Evolutionary conservation across 2,888 invertebrate genomes (phyloP).

Genomic region (Chrysolina americana): DNA sequence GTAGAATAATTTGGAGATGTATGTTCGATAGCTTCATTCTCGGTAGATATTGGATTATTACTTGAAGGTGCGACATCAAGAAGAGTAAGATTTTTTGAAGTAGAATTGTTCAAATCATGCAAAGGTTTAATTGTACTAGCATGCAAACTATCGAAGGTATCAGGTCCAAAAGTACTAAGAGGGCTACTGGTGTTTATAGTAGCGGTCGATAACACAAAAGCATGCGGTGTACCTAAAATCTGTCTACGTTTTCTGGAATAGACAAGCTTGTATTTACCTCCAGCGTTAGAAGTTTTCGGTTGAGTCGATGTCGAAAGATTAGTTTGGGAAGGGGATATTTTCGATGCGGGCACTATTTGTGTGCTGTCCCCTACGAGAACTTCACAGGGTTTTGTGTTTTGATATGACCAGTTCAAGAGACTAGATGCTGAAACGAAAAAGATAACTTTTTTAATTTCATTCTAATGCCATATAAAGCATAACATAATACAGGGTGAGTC

Average conservation of each 20-base stretch:
- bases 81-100: slow-evolving; percentile 56
- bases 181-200: slow-evolving; percentile 54
- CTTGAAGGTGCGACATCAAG: slow-evolving; percentile 25
- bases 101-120: slow-evolving; percentile 63
- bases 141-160: slow-evolving; percentile 58
- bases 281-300: slow-evolving; percentile 74
- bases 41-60: slow-evolving; percentile 1
- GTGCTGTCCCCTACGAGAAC: slow-evolving; percentile 86
- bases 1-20: not conserved
- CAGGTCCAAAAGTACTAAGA: slow-evolving; percentile 59
- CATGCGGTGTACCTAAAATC: slow-evolving; percentile 67
- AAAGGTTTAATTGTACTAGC: slow-evolving; percentile 61
- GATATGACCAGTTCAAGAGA: slow-evolving; percentile 88
- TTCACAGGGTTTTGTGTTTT: slow-evolving; percentile 86
- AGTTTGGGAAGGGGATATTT: slow-evolving; percentile 75
- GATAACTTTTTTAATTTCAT: not conserved
- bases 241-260: slow-evolving; percentile 81
- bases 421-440: slow-evolving; percentile 77
- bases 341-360: slow-evolving; percentile 79
- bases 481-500: too few relatives aligned
- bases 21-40: not conserved
- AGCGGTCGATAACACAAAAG: slow-evolving; percentile 61
- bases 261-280: slow-evolving; percentile 71
- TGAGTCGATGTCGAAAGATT: slow-evolving; percentile 80
- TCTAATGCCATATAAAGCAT: not conserved